Evolutionary conservation across 2,113 vertebrate species (phyloP), one percentile per base, ranked within the genome.

Genomic region (Callocephalon fimbriatum): DNA sequence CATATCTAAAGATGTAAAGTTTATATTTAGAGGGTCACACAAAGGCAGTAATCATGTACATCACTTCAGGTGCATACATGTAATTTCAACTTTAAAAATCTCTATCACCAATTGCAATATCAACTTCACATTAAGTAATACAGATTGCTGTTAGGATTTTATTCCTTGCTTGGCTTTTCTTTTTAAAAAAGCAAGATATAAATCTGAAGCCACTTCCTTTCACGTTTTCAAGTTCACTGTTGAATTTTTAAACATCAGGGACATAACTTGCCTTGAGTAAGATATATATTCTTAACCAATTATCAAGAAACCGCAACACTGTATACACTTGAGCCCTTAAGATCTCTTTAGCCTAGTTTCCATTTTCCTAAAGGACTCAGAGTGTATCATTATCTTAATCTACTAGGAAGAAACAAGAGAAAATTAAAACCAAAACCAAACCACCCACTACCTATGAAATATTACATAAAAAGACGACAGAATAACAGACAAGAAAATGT

Each of bases 131-230:
- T 54, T 32, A 37, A 40, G 62, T 7, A 92, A 63, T 11, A 61
- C 0, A 0, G 47, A 12, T 10, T 61, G 15, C 26, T 12, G 1
- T 50, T 40, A 31, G 5, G 31, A 78, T 81, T 91, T 81, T 51
- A 58, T 42, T 83, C 51, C n/a, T 86, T 61, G 35, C 2, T 29
- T 54, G 15, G 6, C 10, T 78, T 68, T 53, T 66, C 47, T 89
- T 82, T 23, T n/a, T 2, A 22, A 78, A 89, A 86, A 86, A 38
- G 5, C 3, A 72, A 83, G 23, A n/a, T 77, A n/a, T 9, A 68
- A n/a, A 40, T 37, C 48, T 82, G 37, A 95, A 92, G 40, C 19
- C 26, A 25, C 4, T 76, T 90, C 12, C 10, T 68, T 62, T 42
- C 21, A 68, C 9, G 5, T 53, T 68, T 72, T 56, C 35, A 92